A percentile compares a stretch with the other conserved stretches of the same genome.
Conservation (phyloP, 2,113 vertebrate genomes). For the Oenanthe oenanthe region DNA sequence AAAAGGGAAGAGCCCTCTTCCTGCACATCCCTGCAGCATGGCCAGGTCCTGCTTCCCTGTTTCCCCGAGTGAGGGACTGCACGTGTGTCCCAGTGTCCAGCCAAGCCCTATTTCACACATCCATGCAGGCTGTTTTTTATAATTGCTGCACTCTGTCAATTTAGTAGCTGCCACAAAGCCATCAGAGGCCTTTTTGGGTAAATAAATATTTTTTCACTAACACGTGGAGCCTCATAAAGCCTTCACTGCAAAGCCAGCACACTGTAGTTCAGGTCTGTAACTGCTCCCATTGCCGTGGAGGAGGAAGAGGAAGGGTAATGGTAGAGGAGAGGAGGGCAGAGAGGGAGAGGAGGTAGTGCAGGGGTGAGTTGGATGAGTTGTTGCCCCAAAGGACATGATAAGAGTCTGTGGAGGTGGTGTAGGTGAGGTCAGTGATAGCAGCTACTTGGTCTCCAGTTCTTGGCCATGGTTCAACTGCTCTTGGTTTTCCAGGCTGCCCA, state of each 20-base stretch:
- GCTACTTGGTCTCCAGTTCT: not conserved
- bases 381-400: not conserved
- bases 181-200: slow-evolving; percentile 51
- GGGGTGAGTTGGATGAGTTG: not conserved
- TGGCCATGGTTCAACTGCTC: not conserved
- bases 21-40: not conserved
- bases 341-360: not conserved
- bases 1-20: not conserved
- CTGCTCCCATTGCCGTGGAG: accelerated
- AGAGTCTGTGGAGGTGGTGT: not conserved
- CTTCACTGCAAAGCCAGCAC: not conserved
- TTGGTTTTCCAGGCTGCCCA: not conserved
- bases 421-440: not conserved
- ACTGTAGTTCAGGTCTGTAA: not conserved
- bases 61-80: accelerated
- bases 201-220: slow-evolving; percentile 52
- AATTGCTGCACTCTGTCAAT: slow-evolving; percentile 50
- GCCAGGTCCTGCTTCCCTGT: accelerated
- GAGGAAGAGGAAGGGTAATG: slow-evolving; percentile 6
- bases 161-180: slow-evolving; percentile 24
- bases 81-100: accelerated
- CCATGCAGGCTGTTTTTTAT: not conserved
- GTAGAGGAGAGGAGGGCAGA: slow-evolving; percentile 11
- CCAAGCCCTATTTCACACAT: not conserved
- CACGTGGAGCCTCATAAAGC: not conserved